Evolutionary conservation across 2,797 vertebrate genomes (phyloP).

Genomic region (Pelodytes ibericus): DNA sequence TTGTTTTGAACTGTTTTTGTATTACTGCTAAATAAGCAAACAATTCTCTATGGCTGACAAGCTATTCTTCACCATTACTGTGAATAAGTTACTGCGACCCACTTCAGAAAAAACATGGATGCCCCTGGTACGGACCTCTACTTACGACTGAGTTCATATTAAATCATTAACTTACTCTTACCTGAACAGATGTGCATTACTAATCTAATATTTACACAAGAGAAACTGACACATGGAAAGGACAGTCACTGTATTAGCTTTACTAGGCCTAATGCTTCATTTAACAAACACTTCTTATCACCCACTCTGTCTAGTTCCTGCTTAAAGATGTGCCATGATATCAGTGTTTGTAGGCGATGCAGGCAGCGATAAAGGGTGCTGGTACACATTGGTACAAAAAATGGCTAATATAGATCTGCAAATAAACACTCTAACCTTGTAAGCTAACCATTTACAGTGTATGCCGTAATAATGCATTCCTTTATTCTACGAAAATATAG

Average conservation of each 20-base stretch:
- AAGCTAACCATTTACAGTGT: not conserved
- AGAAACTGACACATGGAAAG: not conserved
- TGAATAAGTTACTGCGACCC: too few species aligned
- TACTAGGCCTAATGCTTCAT: not conserved
- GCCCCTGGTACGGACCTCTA: too few species aligned
- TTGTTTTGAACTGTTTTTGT: too few species aligned
- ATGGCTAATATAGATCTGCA: not conserved
- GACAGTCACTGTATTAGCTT: not conserved
- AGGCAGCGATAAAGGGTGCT: not conserved
- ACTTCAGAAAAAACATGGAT: too few species aligned
- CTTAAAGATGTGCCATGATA: not conserved
- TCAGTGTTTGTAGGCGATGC: not conserved
- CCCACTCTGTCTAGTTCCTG: not conserved
- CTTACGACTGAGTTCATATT: too few species aligned
- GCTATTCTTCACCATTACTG: too few species aligned
- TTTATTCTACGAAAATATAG: not conserved
- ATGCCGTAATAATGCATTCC: not conserved
- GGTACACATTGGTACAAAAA: slow-evolving; percentile 8
- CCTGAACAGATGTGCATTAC: slow-evolving; percentile 35
- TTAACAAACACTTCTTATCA: slow-evolving; percentile 31
- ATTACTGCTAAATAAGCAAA: too few species aligned
- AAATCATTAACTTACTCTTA: slow-evolving; percentile 23
- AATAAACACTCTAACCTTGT: not conserved
- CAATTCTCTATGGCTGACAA: too few species aligned
- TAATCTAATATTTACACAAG: slow-evolving; percentile 23